Conservation (phyloP, 37 sponge, comb jelly and placozoan species). For the Aplysina aerophoba region DNA sequence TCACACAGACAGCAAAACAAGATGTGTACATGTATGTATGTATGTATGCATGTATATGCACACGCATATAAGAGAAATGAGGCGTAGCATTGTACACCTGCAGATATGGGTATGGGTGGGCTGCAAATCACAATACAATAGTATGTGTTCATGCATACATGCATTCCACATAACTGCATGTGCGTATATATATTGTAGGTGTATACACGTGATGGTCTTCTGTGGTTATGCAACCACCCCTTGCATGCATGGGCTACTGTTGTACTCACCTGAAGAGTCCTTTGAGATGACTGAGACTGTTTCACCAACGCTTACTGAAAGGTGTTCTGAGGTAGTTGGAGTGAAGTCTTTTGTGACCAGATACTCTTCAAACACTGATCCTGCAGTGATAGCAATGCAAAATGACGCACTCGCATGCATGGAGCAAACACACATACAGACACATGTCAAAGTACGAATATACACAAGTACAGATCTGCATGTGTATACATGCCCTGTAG, state of each 20-base stretch:
- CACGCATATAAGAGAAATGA: too few species aligned
- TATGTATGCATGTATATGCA: conserved; percentile 3
- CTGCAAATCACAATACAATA: too few species aligned
- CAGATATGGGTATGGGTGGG: too few species aligned
- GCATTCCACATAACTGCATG: too few species aligned
- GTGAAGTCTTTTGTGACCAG: conserved; percentile 66
- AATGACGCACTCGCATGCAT: background rate
- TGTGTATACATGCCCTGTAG: background rate
- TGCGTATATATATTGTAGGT: too few species aligned
- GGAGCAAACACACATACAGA: background rate
- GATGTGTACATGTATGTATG: conserved; percentile 2
- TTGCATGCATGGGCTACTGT: too few species aligned
- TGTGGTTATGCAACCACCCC: too few species aligned
- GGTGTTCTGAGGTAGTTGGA: conserved; percentile 47
- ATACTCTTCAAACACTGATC: conserved; percentile 70
- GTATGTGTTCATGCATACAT: too few species aligned
- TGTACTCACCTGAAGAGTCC: conserved; percentile 61
- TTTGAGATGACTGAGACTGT: conserved; percentile 65
- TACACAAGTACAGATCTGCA: background rate
- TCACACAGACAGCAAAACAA: too few species aligned
- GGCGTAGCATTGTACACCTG: too few species aligned
- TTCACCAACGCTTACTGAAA: conserved; percentile 62
- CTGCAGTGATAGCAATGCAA: conserved; percentile 6
- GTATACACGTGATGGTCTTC: too few species aligned
- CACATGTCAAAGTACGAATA: too few species aligned